Evolutionary conservation across 92 coral and sea anemone genomes (phyloP), one percentile per base, ranked within the genome.

Genomic region (Bergia puertoricense): DNA sequence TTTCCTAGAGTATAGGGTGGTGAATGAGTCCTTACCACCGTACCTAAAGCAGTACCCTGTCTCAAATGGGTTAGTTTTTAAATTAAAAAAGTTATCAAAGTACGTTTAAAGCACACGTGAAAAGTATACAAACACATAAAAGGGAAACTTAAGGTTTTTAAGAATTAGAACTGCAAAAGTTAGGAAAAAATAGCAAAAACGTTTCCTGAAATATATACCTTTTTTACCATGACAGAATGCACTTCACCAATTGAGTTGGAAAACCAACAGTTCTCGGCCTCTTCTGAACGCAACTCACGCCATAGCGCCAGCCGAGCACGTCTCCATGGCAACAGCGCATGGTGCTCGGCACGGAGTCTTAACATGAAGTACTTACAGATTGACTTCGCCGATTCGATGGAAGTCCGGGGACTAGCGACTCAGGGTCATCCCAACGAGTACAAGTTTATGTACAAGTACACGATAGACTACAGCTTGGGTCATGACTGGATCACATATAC

Each of bases 341-440:
- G 98, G 98, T 95, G 98, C 81, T 95, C 98, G 13, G 98, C 98
- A 0, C 93, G 98, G 20, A 95, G 98, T 74, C 88, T 79, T 62
- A 74, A 80, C 67, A 80, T 74, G 68, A 93, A 95, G 86, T 95
- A 86, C 79, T 68, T 95, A 18, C 94, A 95, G 89, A 91, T 95
- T 23, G 94, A 95, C 76, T 95, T 95, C 85, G 93, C 87, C 4
- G 91, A 89, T 18, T 79, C 92, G 42, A 77, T 77, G 76, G 96
- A 95, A 51, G 79, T 95, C n/a, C 92, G 92, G 4, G 96, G 94
- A 37, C 74, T 95, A 3, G 96, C 98, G 1, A 95, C 98, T 51
- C 98, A 95, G 67, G 98, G 98, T 3, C 98, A 95, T 68, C 98
- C 98, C 0, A 86, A 73, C 23, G 98, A 95, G 74, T 85, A 91